Evolutionary conservation across 2,888 invertebrate genomes (phyloP).

Genomic region (Synanthedon myopaeformis): DNA sequence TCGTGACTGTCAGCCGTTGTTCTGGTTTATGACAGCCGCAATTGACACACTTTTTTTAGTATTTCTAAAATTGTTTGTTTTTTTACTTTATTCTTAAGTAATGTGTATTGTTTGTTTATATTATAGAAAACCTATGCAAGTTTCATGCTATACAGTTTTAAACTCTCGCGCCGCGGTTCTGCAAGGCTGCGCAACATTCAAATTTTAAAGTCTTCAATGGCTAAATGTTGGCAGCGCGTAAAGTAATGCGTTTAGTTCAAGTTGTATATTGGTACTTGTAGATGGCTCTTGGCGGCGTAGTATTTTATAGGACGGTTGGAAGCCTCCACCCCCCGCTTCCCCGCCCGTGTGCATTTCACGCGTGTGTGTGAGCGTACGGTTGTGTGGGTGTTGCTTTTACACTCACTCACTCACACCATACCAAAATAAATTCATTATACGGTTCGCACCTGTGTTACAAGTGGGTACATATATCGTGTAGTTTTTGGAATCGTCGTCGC

Average conservation of each 20-base stretch:
- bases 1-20: constrained; percentile 33
- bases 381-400: constrained; percentile 25
- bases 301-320: constrained; percentile 59
- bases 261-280: constrained; percentile 69
- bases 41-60: constrained; percentile 34
- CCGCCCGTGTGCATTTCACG: constrained; percentile 1
- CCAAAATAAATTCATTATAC: constrained; percentile 7
- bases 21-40: constrained; percentile 22
- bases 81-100: constrained; percentile 11
- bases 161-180: constrained; percentile 42
- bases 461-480: no score
- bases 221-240: constrained; percentile 41
- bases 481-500: constrained; percentile 6
- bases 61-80: constrained; percentile 12
- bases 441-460: constrained; percentile 3
- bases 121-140: constrained; percentile 15
- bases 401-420: constrained; percentile 30
- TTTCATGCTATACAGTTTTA: constrained; percentile 30
- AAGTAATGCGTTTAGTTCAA: constrained; percentile 56
- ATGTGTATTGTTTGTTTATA: constrained; percentile 9
- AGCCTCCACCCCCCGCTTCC: constrained; percentile 20
- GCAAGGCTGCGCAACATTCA: constrained; percentile 49
- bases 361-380: constrained; percentile 12
- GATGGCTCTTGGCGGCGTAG: constrained; percentile 52
- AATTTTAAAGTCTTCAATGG: constrained; percentile 31